phyloP scores from a whole-genome alignment of 2,888 invertebrate species.

The Halictus quadricinctus region DNA sequence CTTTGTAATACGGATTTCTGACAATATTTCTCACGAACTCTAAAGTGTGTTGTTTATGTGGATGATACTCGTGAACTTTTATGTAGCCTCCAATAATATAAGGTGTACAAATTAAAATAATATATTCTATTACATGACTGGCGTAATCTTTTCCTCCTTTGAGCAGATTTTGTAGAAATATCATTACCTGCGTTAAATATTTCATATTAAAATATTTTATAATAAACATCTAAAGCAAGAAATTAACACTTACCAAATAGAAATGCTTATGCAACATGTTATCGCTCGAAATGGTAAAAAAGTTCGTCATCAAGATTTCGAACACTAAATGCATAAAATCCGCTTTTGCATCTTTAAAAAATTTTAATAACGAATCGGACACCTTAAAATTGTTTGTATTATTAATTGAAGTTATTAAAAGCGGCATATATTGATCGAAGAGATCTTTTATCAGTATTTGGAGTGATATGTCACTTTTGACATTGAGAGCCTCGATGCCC shows the following conservation, averaged over 20 bases:
- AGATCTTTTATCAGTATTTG: constrained; percentile 75
- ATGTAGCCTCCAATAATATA: constrained; percentile 75
- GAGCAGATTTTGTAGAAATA: constrained; percentile 73
- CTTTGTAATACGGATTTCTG: constrained; percentile 71
- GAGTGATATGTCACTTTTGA: constrained; percentile 74
- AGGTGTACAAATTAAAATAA: constrained; percentile 72
- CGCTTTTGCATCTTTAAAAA: constrained; percentile 73
- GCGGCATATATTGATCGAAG: constrained; percentile 77
- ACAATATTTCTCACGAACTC: constrained; percentile 73
- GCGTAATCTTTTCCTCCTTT: constrained; percentile 69
- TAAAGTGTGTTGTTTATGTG: constrained; percentile 76
- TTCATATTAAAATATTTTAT: neutral
- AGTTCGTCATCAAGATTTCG: constrained; percentile 73
- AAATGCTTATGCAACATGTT: constrained; percentile 77
- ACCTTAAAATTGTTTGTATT: constrained; percentile 68
- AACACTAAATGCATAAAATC: constrained; percentile 73
- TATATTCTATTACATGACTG: constrained; percentile 69
- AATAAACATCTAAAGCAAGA: neutral
- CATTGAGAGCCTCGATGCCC: constrained; percentile 76
- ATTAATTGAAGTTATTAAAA: constrained; percentile 71
- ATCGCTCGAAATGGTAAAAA: constrained; percentile 72
- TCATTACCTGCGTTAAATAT: constrained; percentile 72
- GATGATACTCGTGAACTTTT: constrained; percentile 77
- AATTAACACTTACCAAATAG: constrained; percentile 72
- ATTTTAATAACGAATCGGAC: constrained; percentile 74